phyloP scores from a whole-genome alignment of 2,888 invertebrate genomes.

The Rhagium mordax region DNA sequence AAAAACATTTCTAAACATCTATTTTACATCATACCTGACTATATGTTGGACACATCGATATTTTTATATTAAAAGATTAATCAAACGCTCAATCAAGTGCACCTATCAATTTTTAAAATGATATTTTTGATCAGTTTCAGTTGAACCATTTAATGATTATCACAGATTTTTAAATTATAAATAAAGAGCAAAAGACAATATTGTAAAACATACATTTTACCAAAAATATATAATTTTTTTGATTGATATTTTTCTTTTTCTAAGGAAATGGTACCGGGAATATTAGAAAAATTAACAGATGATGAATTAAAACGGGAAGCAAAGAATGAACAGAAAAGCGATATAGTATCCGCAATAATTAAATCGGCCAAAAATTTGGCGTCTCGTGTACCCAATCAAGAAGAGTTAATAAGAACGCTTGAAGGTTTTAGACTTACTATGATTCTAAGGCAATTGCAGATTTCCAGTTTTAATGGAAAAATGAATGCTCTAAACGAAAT shows the following conservation, averaged over 20 bases:
- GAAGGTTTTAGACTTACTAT: slow-evolving; percentile 97
- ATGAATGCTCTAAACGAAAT: slow-evolving; percentile 99
- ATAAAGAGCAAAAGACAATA: too few relatives aligned
- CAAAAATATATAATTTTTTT: too few relatives aligned
- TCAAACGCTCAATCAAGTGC: too few relatives aligned
- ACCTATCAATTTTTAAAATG: too few relatives aligned
- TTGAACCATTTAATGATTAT: too few relatives aligned
- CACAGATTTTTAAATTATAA: too few relatives aligned
- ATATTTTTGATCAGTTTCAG: too few relatives aligned
- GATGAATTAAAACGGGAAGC: slow-evolving; percentile 97
- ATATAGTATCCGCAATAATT: slow-evolving; percentile 94
- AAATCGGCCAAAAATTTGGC: slow-evolving; percentile 93
- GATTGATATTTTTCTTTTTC: background rate
- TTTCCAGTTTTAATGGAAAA: slow-evolving; percentile 98
- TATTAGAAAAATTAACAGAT: slow-evolving; percentile 93
- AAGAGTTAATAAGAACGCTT: slow-evolving; percentile 82
- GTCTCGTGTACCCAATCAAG: slow-evolving; percentile 86
- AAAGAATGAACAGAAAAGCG: slow-evolving; percentile 95
- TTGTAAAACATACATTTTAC: too few relatives aligned
- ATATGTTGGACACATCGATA: too few relatives aligned
- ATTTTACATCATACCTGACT: too few relatives aligned
- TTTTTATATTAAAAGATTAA: too few relatives aligned
- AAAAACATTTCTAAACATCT: too few relatives aligned
- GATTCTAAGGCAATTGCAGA: slow-evolving; percentile 91
- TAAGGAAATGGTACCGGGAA: slow-evolving; percentile 91